Conservation (phyloP, 2,888 invertebrate species). For the Mythimna impura region DNA sequence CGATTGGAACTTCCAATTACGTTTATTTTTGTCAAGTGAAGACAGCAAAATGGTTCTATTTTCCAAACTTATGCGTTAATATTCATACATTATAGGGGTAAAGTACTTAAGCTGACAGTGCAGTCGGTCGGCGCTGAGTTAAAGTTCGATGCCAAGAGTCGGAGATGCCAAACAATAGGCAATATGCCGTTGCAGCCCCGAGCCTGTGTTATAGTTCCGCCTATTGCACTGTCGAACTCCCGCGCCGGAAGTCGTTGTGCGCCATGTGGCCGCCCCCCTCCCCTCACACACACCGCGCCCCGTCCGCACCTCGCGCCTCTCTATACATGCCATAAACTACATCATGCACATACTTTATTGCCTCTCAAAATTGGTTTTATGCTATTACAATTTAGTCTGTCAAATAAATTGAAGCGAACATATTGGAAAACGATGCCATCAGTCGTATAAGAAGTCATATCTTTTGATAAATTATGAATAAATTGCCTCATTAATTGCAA, state of each 20-base stretch:
- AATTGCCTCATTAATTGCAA: slow-evolving; percentile 14
- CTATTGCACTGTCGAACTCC: slow-evolving; percentile 79
- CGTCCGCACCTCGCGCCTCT: slow-evolving; percentile 41
- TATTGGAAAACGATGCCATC: slow-evolving; percentile 46
- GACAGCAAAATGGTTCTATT: slow-evolving; percentile 72
- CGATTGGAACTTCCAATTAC: slow-evolving; percentile 47
- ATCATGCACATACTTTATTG: slow-evolving; percentile 64
- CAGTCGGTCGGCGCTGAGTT: slow-evolving; percentile 77
- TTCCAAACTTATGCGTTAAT: slow-evolving; percentile 77
- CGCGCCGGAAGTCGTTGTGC: slow-evolving; percentile 83
- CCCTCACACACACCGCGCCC: background rate
- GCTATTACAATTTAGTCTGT: slow-evolving; percentile 57
- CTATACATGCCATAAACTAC: slow-evolving; percentile 52
- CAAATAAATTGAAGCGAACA: slow-evolving; percentile 57
- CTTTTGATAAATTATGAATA: slow-evolving; percentile 17
- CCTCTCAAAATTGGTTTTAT: slow-evolving; percentile 69
- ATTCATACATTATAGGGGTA: slow-evolving; percentile 84
- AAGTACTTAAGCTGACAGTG: slow-evolving; percentile 86
- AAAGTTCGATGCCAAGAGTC: slow-evolving; percentile 87
- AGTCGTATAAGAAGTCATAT: slow-evolving; percentile 11
- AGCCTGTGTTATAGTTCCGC: slow-evolving; percentile 80
- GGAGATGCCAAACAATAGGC: slow-evolving; percentile 89
- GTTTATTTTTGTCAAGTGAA: slow-evolving; percentile 45
- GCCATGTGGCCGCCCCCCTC: slow-evolving; percentile 62
- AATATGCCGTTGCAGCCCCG: slow-evolving; percentile 81